Percentiles rank a stretch among this genome's conserved stretches.
Evolutionary conservation across 2,797 vertebrate genomes (phyloP).

Genomic region (Myotis planiceps): DNA sequence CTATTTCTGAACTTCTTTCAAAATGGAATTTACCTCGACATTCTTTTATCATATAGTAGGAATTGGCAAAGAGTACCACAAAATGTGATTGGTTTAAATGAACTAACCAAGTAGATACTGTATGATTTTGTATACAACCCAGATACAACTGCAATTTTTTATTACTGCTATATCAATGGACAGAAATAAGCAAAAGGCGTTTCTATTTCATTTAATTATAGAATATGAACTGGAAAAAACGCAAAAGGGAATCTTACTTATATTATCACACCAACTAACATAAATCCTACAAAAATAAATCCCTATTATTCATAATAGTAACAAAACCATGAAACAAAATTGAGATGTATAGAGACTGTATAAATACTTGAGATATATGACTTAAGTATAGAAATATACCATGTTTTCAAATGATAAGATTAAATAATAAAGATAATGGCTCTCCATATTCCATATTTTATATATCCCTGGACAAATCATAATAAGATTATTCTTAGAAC

Average conservation of each 20-base stretch:
- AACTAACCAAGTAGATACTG: not conserved
- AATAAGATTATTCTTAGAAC: not conserved
- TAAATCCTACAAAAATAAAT: constrained; percentile 49
- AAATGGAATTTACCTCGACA: constrained; percentile 33
- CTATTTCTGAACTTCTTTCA: constrained; percentile 1
- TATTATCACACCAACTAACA: not conserved
- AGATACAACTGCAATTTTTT: constrained; percentile 2
- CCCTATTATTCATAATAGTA: not conserved
- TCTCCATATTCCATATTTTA: constrained; percentile 10
- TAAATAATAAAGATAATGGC: not conserved
- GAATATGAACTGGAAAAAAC: not conserved
- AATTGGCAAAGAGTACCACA: not conserved
- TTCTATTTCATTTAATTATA: constrained; percentile 16
- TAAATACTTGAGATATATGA: not conserved
- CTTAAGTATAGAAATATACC: not conserved
- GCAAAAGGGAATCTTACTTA: not conserved
- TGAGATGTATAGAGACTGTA: not conserved
- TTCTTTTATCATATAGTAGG: not conserved
- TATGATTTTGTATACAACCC: not conserved
- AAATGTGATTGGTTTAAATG: not conserved
- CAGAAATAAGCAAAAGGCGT: not conserved
- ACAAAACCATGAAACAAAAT: not conserved
- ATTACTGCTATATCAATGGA: not conserved
- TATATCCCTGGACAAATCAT: not conserved
- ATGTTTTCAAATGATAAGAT: not conserved